phyloP scores from a whole-genome alignment of 2,113 vertebrate genomes.

The Nyctereutes procyonoides region DNA sequence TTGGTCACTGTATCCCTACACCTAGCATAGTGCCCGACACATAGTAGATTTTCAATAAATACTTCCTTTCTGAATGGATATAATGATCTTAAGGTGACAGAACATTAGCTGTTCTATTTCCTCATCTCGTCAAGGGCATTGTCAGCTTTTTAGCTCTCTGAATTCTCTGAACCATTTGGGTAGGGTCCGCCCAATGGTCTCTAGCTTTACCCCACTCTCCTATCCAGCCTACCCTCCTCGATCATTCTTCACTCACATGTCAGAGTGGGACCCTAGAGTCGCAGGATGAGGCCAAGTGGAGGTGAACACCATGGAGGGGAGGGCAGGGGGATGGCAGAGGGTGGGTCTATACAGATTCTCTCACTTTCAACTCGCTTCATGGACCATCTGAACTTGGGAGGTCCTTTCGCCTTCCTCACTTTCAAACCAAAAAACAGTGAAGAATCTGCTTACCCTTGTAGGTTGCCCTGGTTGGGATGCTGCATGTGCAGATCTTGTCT shows the following conservation, averaged over 20 bases:
- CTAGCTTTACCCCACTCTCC: neutral
- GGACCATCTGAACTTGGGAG: neutral
- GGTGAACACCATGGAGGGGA: neutral
- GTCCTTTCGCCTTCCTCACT: neutral
- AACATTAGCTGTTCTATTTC: neutral
- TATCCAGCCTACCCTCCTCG: neutral
- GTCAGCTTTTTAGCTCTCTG: constrained; percentile 20
- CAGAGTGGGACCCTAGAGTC: neutral
- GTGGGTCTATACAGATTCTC: too few species aligned
- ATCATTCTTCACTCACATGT: neutral
- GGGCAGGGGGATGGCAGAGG: neutral
- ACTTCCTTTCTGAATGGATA: neutral
- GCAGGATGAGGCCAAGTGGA: neutral
- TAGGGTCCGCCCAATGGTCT: neutral
- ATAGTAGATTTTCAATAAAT: neutral
- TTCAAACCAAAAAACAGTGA: neutral
- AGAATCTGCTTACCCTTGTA: constrained; percentile 51
- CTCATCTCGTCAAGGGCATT: neutral
- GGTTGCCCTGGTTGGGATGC: neutral
- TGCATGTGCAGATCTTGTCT: constrained; percentile 62
- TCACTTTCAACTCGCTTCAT: neutral
- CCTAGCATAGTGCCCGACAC: neutral
- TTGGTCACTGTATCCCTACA: neutral
- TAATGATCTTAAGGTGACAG: neutral
- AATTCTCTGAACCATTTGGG: neutral